A percentile compares a stretch with the other conserved stretches of the same genome.
phyloP scores from a whole-genome alignment of 2,888 invertebrate species.

The Sylvicola cinctus region DNA sequence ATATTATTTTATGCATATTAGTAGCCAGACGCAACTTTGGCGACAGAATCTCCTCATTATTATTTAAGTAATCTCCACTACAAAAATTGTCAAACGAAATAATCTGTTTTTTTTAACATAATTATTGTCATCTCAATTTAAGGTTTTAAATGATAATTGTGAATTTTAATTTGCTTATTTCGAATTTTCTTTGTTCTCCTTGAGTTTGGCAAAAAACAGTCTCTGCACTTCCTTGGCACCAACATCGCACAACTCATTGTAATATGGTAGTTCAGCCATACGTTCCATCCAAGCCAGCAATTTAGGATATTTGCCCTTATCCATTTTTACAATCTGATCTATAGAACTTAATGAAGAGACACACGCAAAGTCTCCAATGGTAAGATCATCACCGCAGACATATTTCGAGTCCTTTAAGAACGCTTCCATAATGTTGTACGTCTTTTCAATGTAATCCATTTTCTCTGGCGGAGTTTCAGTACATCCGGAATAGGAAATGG shows the following conservation, averaged over 20 bases:
- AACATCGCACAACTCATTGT: slow-evolving; percentile 22
- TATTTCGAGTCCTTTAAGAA: slow-evolving; percentile 24
- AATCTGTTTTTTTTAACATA: no score
- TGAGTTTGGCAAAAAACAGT: no score
- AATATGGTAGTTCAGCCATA: slow-evolving; percentile 25
- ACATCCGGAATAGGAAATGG: slow-evolving; percentile 23
- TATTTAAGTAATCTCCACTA: no score
- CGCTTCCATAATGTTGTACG: slow-evolving; percentile 26
- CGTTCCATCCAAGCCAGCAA: slow-evolving; percentile 25
- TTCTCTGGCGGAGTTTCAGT: slow-evolving; percentile 28
- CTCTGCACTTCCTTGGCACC: no score
- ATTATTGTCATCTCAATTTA: no score
- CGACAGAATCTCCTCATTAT: no score
- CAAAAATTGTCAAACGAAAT: no score
- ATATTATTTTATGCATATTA: no score
- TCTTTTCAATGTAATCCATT: slow-evolving; percentile 27
- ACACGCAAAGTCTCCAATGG: slow-evolving; percentile 29
- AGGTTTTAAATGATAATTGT: no score
- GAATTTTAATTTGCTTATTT: no score
- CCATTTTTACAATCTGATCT: slow-evolving; percentile 25
- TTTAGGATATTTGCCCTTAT: slow-evolving; percentile 27
- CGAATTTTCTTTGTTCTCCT: no score
- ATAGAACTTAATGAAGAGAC: slow-evolving; percentile 27
- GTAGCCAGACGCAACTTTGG: no score
- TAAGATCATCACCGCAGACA: slow-evolving; percentile 24